Evolutionary conservation across 2,113 vertebrate genomes (phyloP), one percentile per base, ranked within the genome.

Genomic region (Cacatua alba): DNA sequence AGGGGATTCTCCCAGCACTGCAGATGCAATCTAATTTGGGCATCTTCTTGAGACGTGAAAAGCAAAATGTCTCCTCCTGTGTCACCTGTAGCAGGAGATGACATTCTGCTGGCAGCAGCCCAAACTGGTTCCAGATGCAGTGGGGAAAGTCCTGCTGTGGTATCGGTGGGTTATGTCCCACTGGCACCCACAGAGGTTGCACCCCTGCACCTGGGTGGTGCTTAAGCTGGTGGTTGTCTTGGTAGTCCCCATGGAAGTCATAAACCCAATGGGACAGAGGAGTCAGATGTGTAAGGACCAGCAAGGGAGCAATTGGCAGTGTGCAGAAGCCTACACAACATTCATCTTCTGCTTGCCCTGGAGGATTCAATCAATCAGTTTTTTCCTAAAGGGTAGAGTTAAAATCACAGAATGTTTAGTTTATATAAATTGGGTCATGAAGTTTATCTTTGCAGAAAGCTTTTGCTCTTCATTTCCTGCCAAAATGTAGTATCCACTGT

Each of bases 111-210:
- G 0, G 25, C 70, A 72, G 78, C 0, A 0, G 84, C 90, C 95
- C 94, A 94, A 94, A 91, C 74, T 96, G 71, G 92, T 97, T 96
- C 74, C 95, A 94, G 70, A 85, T 95, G 95, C 92, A 89, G 92
- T 74, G 77, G 44, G 91, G 75, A 62, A 89, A 39, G 89, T 87
- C 71, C 74, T 69, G 25, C 62, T 84, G 53, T 80, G 67, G 37
- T 49, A 6, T 21, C 19, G 20, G 41, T 87, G 77, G 52, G 31
- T 90, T 80, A 65, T 74, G 17, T 87, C 52, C 55, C 2, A 10
- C 65, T 74, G 62, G 52, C 83, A 90, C 60, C 88, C 88, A 52
- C 51, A n/a, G 55, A 83, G 39, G 70, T 82, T 94, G 39, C 80
- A 74, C 49, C 85, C 49, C 60, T 49, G 53, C 53, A 33, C 75